Conservation (phyloP, 2,113 vertebrate species). For the Grammomys surdaster region DNA sequence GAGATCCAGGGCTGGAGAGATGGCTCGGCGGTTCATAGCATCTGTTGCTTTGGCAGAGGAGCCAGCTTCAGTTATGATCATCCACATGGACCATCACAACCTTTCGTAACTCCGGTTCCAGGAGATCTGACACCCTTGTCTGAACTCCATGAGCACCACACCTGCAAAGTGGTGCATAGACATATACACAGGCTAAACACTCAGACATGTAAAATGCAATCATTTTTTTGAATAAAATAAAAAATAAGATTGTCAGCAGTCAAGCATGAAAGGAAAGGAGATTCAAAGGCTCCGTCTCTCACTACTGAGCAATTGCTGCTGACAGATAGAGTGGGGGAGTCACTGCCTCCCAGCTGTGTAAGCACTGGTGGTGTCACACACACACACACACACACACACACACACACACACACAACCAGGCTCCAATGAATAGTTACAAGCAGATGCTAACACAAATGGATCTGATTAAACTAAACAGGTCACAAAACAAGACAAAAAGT, state of each 20-base stretch:
- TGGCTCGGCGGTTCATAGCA: neutral
- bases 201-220: neutral
- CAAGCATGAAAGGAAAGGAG: neutral
- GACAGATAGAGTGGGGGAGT: neutral
- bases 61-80: neutral
- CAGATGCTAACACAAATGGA: neutral
- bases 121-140: neutral
- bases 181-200: neutral
- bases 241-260: neutral
- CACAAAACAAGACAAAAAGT: neutral
- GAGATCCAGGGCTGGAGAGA: neutral
- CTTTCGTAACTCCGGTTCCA: neutral
- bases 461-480: neutral
- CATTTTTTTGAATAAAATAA: neutral
- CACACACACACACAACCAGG: neutral
- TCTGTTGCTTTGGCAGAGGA: neutral
- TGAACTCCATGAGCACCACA: neutral
- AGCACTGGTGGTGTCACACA: neutral
- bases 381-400: no score
- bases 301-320: neutral
- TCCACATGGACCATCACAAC: neutral
- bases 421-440: neutral
- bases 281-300: neutral
- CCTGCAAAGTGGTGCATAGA: neutral
- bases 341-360: neutral